A percentile compares a stretch with the other conserved stretches of the same genome.
phyloP scores from a whole-genome alignment of 2,888 invertebrate genomes.

The Apodemia hepburni region DNA sequence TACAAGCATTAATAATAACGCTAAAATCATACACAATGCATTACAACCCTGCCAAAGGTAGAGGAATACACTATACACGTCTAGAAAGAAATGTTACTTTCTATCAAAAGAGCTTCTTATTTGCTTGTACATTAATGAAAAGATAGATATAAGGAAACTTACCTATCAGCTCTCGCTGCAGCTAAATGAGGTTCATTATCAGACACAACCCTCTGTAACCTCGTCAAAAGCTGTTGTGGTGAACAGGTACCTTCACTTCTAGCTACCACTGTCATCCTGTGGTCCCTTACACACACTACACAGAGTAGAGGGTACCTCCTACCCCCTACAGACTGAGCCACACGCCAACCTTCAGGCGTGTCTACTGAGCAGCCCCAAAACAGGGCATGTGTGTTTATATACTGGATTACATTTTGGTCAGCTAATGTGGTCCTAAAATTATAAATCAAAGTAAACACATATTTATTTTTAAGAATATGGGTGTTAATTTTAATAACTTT shows the following conservation, averaged over 20 bases:
- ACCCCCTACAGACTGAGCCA: conserved; percentile 92
- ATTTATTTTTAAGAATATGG: no score
- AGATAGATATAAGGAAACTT: conserved; percentile 23
- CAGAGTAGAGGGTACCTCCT: conserved; percentile 92
- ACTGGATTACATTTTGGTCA: conserved; percentile 87
- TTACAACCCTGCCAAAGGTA: no score
- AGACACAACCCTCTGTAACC: conserved; percentile 87
- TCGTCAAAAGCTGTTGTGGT: conserved; percentile 84
- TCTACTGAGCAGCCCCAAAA: conserved; percentile 97
- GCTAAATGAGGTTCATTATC: conserved; percentile 94
- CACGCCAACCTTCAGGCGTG: conserved; percentile 94
- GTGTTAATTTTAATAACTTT: no score
- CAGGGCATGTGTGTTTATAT: conserved; percentile 90
- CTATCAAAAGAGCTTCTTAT: no score
- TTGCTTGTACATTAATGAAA: no score
- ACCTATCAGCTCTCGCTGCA: conserved; percentile 93
- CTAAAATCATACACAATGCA: no score
- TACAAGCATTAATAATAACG: no score
- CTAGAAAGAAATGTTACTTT: no score
- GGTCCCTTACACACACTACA: conserved; percentile 93
- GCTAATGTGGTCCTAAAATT: conserved; percentile 83
- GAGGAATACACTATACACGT: no score
- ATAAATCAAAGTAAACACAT: background rate
- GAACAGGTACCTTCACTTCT: conserved; percentile 93
- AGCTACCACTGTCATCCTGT: conserved; percentile 95